phyloP scores from a whole-genome alignment of 2,797 vertebrate species.

The Merluccius polli region DNA sequence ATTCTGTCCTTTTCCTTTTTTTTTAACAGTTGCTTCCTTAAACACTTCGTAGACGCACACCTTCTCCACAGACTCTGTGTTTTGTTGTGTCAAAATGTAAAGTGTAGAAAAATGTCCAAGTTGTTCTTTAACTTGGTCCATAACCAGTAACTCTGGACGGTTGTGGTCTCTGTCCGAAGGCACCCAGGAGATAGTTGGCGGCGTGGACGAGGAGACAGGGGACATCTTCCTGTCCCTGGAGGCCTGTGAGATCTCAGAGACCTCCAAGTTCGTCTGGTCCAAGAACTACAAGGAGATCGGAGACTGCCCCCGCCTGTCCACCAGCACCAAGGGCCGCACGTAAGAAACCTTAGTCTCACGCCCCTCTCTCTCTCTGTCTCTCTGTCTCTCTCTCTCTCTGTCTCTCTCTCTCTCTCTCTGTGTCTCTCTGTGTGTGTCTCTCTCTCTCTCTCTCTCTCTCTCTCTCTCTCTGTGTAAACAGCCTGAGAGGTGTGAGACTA shows the following conservation, averaged over 20 bases:
- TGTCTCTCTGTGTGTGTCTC: neutral
- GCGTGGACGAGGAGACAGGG: conserved; percentile 88
- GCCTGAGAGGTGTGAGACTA: neutral
- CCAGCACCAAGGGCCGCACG: conserved; percentile 76
- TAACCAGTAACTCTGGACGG: neutral
- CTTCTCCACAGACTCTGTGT: neutral
- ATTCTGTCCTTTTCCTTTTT: no score
- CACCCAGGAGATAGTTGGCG: conserved; percentile 84
- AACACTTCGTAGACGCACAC: no score
- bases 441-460: neutral
- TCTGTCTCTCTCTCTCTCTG: neutral
- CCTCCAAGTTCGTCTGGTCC: conserved; percentile 87
- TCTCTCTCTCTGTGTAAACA: no score
- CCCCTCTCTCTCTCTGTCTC: neutral
- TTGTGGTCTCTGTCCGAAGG: conserved; percentile 60
- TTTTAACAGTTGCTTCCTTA: no score
- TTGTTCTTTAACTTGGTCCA: neutral
- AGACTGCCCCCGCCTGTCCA: conserved; percentile 71
- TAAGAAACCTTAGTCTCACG: conserved; percentile 60
- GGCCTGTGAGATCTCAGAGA: conserved; percentile 84
- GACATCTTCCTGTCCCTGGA: conserved; percentile 89
- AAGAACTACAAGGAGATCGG: conserved; percentile 87
- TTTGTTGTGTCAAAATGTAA: neutral
- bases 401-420: neutral
- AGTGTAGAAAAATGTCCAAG: neutral